Evolutionary conservation across 2,113 vertebrate species (phyloP).

Genomic region (Notarius quadriscutis): DNA sequence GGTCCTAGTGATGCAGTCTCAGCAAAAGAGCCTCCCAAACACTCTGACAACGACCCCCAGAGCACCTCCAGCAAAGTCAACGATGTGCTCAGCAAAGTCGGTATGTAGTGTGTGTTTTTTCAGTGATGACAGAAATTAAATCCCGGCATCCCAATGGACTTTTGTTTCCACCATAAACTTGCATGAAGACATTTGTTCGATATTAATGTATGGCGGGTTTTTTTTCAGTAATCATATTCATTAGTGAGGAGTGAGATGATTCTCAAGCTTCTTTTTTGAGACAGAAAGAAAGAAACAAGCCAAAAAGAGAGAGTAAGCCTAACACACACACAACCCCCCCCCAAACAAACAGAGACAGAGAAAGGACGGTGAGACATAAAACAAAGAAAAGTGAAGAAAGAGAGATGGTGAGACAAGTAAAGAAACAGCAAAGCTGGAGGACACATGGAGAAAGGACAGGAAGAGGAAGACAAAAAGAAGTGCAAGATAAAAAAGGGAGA

Average conservation of each 20-base stretch:
- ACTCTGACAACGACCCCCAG: slow-evolving; percentile 80
- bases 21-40: slow-evolving; percentile 79
- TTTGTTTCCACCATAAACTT: not conserved
- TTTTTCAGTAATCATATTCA: not conserved
- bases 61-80: slow-evolving; percentile 68
- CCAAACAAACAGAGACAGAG: not conserved
- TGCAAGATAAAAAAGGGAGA: not conserved
- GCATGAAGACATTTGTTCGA: not conserved
- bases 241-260: not conserved
- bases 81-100: slow-evolving; percentile 40
- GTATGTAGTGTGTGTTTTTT: slow-evolving; percentile 12
- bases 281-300: not conserved
- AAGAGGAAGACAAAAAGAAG: not conserved
- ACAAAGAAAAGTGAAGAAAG: not conserved
- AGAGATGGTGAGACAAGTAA: not conserved
- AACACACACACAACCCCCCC: too few species aligned
- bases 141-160: not conserved
- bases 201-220: not conserved
- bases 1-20: slow-evolving; percentile 81
- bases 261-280: not conserved
- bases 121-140: not conserved
- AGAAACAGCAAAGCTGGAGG: not conserved
- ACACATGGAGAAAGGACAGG: not conserved
- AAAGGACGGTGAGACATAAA: not conserved
- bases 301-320: not conserved